phyloP scores from a whole-genome alignment of 2,113 vertebrate species.

The Gila orcuttii region DNA sequence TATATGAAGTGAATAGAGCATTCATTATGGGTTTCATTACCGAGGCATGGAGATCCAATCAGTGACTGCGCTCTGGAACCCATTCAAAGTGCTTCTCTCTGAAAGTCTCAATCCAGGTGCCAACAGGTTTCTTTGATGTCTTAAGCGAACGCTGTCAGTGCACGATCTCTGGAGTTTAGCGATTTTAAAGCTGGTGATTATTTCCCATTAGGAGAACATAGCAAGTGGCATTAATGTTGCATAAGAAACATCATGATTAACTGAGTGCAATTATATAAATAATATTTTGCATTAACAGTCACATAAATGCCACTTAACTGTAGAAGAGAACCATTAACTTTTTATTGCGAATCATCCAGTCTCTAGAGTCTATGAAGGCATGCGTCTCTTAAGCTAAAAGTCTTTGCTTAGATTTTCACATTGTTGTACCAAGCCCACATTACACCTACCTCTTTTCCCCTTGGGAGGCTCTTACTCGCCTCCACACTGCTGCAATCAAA shows the following conservation, averaged over 20 bases:
- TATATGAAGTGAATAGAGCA: slow-evolving; percentile 55
- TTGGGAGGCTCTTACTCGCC: not conserved
- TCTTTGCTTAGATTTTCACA: not conserved
- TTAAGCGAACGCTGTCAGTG: not conserved
- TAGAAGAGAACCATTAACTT: slow-evolving; percentile 6
- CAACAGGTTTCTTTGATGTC: slow-evolving; percentile 44
- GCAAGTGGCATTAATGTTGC: slow-evolving; percentile 9
- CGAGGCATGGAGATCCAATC: slow-evolving; percentile 43
- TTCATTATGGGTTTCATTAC: slow-evolving; percentile 59
- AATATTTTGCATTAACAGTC: slow-evolving; percentile 23
- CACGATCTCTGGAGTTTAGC: not conserved
- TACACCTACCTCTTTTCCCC: slow-evolving; percentile 29
- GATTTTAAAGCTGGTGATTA: slow-evolving; percentile 4
- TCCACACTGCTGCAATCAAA: slow-evolving; percentile 8
- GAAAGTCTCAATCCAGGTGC: slow-evolving; percentile 13
- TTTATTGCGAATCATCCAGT: not conserved
- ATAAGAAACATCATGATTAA: slow-evolving; percentile 1
- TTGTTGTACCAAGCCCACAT: slow-evolving; percentile 19
- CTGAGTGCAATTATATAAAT: slow-evolving; percentile 11
- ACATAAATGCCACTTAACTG: slow-evolving; percentile 33
- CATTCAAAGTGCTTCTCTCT: slow-evolving; percentile 23
- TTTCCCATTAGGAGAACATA: slow-evolving; percentile 11
- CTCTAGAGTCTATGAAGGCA: slow-evolving; percentile 21
- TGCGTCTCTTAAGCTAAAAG: not conserved
- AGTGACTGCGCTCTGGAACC: slow-evolving; percentile 1